Base-by-base conservation (phyloP, 2,113 vertebrate species). In the Sinocyclocheilus grahami region DNA sequence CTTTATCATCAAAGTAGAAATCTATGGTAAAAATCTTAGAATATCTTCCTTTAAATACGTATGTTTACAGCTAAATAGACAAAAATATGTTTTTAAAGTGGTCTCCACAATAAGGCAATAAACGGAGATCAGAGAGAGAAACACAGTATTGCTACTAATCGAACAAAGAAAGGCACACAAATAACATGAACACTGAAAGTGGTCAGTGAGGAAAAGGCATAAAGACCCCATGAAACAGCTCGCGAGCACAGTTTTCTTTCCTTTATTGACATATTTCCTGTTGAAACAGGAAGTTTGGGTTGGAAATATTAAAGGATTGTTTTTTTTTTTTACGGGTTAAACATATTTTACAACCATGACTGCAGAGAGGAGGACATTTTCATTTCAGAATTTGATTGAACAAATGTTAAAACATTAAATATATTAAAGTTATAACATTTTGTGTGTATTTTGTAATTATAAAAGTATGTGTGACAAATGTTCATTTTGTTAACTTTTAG, bases 31-130 rank as follows among this genome's bases (percentile, higher is more conserved):
- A 84, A 81, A 76, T 89, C 60, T 90, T 89, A 92, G 89, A 86
- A 37, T 74, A 85, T 92, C 86, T 88, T 87, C 88, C 86, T 95
- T 94, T 94, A 91, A 94, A 90, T 92, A 91, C 90, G 69, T 85
- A 84, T 86, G 87, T 92, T 92, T 91, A 92, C 90, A 91, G 89
- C 78, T 89, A 92, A 89, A 85, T 37, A 89, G 58, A 90, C 80
- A 87, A 91, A 91, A 69, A 82, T 65, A 76, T 72, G 78, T 62
- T 78, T 81, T 87, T 81, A 86, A 69, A 93, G 92, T 93, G 91
- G 92, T 92, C 92, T 93, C 90, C 89, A 89, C 90, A 92, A 81
- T 91, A 89, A 88, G 84, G 89, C 82, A 85, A 87, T 69, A 83
- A 86, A 89, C 83, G 90, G 37, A 86, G 90, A 16, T 71, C 67